Base-by-base conservation (phyloP, 1,140 invertebrate species). In the Phortica variegata region DNA sequence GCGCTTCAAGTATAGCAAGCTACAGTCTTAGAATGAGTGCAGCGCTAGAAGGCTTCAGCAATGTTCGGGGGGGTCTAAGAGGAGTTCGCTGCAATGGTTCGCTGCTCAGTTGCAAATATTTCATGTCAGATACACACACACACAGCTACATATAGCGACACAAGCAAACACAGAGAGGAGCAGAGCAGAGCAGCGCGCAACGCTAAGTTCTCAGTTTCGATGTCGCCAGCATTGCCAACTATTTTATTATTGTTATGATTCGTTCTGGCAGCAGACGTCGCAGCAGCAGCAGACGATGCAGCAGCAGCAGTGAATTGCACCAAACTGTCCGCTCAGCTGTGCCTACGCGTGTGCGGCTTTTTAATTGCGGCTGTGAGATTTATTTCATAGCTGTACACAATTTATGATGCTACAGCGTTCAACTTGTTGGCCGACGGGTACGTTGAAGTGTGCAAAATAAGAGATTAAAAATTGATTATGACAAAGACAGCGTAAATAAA, bases 391-490 rank as follows among this genome's bases (percentile, higher is more conserved):
- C 52, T 55, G 54, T 52, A 51, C 60, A 58, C 49, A 65, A 70
- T 70, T 70, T 70, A 70, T 70, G 60, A 61, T 54, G 40, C 54
- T 65, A 65, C 63, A 63, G 56, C 40, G 33, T 43, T 16, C 18
- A 20, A 17, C 34, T 10, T 54, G 56, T 29, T 51, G 46, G 9
- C 13, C 18, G 19, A 19, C 18, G 12, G 37, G 12, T 12, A 39
- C 38, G 21, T 43, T 53, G 16, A 43, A 18, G 15, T 17, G 23
- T 17, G 23, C 15, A 38, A 56, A 70, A 69, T 69, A 68, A 66
- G 63, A 66, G 68, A 66, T 66, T 66, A 68, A 66, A 66, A 66
- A 66, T 66, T 66, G 63, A 66, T 66, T 66, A 62, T 66, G 63
- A 68, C 63, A 60, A 63, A 66, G 60, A 44, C 63, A 50, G 49